A percentile compares a stretch with the other conserved stretches of the same genome.
These are phyloP conservation scores for Melinaea menophilus DNA, from an alignment of 2,888 invertebrate genomes.

Conservation along the genomic window DNA sequence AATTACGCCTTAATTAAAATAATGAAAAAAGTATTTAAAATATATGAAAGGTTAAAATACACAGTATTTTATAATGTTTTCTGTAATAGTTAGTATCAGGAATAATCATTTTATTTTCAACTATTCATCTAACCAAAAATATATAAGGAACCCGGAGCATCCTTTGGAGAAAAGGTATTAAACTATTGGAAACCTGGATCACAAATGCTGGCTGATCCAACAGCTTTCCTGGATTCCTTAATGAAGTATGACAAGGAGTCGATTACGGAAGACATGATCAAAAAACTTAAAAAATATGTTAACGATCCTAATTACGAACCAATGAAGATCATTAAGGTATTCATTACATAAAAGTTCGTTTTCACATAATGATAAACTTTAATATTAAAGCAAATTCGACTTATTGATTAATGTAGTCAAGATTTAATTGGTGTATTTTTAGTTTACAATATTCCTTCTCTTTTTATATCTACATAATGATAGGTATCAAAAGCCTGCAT, in stretches of 20 bases:
- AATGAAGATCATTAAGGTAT: slow-evolving; percentile 83
- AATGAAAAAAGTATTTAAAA: no score
- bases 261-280: slow-evolving; percentile 88
- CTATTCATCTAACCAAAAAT: neutral
- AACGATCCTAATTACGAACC: slow-evolving; percentile 89
- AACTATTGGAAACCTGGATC: slow-evolving; percentile 96
- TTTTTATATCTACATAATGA: neutral
- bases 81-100: no score
- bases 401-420: no score
- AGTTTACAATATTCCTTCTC: neutral
- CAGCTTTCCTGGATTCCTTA: slow-evolving; percentile 87
- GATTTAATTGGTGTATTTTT: no score
- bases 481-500: slow-evolving; percentile 88
- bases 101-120: no score
- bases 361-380: no score
- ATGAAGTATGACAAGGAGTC: slow-evolving; percentile 92
- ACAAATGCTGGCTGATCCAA: slow-evolving; percentile 87
- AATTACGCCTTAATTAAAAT: neutral
- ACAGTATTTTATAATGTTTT: no score
- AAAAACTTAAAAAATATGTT: slow-evolving; percentile 87
- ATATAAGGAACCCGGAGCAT: slow-evolving; percentile 76
- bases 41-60: no score
- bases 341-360: no score
- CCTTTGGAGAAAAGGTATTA: slow-evolving; percentile 87
- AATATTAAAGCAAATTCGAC: no score